Evolutionary conservation across 2,888 invertebrate species (phyloP).

Genomic region (Nemurella pictetii): DNA sequence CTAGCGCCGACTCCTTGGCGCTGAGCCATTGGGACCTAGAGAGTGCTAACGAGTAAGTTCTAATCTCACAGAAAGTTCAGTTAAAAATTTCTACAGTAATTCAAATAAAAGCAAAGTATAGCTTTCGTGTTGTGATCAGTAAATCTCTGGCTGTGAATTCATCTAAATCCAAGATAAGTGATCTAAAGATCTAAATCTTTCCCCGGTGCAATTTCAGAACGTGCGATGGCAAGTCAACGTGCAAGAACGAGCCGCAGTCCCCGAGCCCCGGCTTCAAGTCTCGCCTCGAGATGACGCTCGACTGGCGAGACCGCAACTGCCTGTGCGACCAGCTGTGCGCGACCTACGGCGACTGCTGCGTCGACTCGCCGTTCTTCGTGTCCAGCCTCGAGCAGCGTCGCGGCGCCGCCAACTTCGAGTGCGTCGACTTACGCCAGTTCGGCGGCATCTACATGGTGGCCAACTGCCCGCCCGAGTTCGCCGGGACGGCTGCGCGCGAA

Average conservation of each 20-base stretch:
- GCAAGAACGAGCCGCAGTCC: constrained; percentile 40
- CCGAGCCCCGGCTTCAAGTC: constrained; percentile 28
- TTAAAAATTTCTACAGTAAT: no score
- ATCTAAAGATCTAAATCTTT: no score
- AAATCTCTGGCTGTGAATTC: no score
- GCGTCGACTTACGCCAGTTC: constrained; percentile 50
- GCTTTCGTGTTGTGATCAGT: no score
- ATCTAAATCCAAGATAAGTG: no score
- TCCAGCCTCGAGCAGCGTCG: constrained; percentile 46
- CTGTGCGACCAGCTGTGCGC: constrained; percentile 53
- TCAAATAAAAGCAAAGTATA: no score
- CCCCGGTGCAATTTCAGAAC: constrained; percentile 44
- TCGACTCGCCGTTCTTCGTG: constrained; percentile 49
- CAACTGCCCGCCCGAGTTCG: constrained; percentile 52
- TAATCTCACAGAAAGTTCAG: not conserved
- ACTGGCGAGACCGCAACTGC: constrained; percentile 52
- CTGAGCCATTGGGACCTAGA: constrained; percentile 47
- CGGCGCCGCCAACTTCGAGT: constrained; percentile 48
- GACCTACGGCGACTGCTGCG: constrained; percentile 55
- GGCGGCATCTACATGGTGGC: constrained; percentile 53
- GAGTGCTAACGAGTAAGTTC: constrained; percentile 45
- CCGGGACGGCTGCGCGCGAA: constrained; percentile 43
- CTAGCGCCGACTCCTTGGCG: constrained; percentile 34
- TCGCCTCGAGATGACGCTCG: constrained; percentile 45
- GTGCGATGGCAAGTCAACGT: constrained; percentile 46